Conservation (phyloP, 2,888 invertebrate genomes). For the Meliscaeva auricollis region DNA sequence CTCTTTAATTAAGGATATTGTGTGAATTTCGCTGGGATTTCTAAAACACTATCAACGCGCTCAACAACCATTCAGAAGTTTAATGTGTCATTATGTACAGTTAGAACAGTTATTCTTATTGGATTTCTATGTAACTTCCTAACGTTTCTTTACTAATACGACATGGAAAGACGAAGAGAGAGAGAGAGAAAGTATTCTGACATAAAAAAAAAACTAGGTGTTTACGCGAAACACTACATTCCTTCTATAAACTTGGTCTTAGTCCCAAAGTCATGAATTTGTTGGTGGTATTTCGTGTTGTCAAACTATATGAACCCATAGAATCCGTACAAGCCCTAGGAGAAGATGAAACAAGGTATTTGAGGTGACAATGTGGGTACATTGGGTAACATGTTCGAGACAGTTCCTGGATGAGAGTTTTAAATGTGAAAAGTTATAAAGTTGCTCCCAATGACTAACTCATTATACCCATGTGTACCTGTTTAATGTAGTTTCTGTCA, state of each 20-base stretch:
- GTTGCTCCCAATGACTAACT: conserved; percentile 1
- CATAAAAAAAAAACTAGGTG: conserved; percentile 27
- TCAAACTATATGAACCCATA: conserved; percentile 47
- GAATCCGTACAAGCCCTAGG: conserved; percentile 24
- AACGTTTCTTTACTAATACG: not conserved
- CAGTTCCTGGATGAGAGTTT: conserved; percentile 26
- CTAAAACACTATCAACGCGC: conserved; percentile 70
- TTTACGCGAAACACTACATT: conserved; percentile 64
- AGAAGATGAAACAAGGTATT: conserved; percentile 6
- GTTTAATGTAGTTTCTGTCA: conserved; percentile 27
- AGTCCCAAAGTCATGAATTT: conserved; percentile 6
- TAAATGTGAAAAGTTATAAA: conserved; percentile 26
- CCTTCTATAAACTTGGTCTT: not conserved
- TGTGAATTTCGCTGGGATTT: conserved; percentile 64
- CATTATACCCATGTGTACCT: not conserved
- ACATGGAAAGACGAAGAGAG: not conserved
- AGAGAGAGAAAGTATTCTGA: not conserved
- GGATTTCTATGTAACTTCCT: conserved; percentile 14
- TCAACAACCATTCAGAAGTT: conserved; percentile 74
- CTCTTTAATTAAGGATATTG: conserved; percentile 76
- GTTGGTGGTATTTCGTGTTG: conserved; percentile 50
- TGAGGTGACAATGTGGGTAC: conserved; percentile 7
- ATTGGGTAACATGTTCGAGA: not conserved
- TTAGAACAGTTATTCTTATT: conserved; percentile 67
- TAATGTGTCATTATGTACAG: conserved; percentile 73